Conservation (phyloP, 2,888 invertebrate species). For the Trilocha varians region DNA sequence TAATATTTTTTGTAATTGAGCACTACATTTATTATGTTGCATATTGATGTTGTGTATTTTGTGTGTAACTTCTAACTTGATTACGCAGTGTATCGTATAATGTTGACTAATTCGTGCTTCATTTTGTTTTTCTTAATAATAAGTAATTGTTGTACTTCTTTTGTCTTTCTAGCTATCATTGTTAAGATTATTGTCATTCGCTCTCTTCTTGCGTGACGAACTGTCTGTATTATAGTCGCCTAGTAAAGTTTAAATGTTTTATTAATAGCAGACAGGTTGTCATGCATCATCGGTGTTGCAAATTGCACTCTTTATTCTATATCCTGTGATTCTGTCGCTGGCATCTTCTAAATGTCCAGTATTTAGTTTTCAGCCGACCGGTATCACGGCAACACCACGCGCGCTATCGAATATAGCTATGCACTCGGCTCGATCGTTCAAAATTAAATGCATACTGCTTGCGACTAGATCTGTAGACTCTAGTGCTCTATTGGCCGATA, state of each 20-base stretch:
- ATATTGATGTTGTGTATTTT: slow-evolving; percentile 66
- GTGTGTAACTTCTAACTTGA: slow-evolving; percentile 57
- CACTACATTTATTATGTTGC: slow-evolving; percentile 55
- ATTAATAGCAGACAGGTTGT: slow-evolving; percentile 35
- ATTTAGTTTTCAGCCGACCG: slow-evolving; percentile 54
- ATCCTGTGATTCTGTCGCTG: slow-evolving; percentile 69
- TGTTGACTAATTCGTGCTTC: slow-evolving; percentile 56
- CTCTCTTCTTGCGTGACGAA: slow-evolving; percentile 55
- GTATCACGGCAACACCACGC: slow-evolving; percentile 57
- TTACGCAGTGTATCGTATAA: slow-evolving; percentile 49
- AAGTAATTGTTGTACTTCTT: slow-evolving; percentile 43
- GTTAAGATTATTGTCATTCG: slow-evolving; percentile 60
- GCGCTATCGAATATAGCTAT: slow-evolving; percentile 64
- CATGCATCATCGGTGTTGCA: slow-evolving; percentile 67
- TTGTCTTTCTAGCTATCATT: slow-evolving; percentile 68
- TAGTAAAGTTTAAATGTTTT: not conserved
- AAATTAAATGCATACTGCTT: slow-evolving; percentile 71
- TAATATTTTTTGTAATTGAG: slow-evolving; percentile 63
- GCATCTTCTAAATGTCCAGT: slow-evolving; percentile 62
- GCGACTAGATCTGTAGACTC: slow-evolving; percentile 70
- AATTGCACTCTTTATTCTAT: slow-evolving; percentile 73
- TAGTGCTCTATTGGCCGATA: slow-evolving; percentile 69
- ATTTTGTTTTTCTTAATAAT: slow-evolving; percentile 49
- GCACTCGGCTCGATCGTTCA: slow-evolving; percentile 68
- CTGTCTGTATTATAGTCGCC: slow-evolving; percentile 24